A percentile compares a stretch with the other conserved stretches of the same genome.
These are phyloP conservation scores for Gryon sp. DNA, from an alignment of 1,140 invertebrate species.

Conservation along the genomic window DNA sequence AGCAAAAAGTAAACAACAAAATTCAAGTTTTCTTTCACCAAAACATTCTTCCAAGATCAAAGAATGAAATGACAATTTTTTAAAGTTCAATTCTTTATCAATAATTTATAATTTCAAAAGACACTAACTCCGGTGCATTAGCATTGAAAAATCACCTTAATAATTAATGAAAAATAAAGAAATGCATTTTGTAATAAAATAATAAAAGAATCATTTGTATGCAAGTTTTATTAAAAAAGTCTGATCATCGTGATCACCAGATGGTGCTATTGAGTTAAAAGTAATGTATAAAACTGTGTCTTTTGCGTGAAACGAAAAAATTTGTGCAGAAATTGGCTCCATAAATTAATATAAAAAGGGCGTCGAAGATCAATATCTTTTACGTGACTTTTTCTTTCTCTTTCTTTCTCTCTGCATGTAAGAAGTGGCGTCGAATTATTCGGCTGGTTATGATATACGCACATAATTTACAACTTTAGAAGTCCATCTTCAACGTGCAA, in stretches of 20 bases:
- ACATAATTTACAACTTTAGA: constrained; percentile 53
- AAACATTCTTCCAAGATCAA: too few relatives aligned
- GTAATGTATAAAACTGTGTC: neutral
- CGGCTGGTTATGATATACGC: constrained; percentile 45
- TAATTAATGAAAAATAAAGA: too few relatives aligned
- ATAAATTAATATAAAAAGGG: constrained; percentile 55
- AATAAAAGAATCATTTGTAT: neutral
- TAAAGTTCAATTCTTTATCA: too few relatives aligned
- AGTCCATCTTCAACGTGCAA: constrained; percentile 43
- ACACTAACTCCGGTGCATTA: too few relatives aligned
- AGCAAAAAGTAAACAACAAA: too few relatives aligned
- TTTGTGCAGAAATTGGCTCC: constrained; percentile 29
- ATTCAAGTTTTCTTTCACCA: too few relatives aligned
- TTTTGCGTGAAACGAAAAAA: neutral
- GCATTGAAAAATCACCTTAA: too few relatives aligned
- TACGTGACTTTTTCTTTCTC: constrained; percentile 50
- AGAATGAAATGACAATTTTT: too few relatives aligned
- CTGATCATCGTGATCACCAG: neutral
- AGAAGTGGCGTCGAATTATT: constrained; percentile 35
- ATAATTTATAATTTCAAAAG: too few relatives aligned
- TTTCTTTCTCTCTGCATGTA: constrained; percentile 15
- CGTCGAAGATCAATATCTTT: constrained; percentile 57
- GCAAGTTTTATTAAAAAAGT: neutral
- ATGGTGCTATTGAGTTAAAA: constrained; percentile 1
- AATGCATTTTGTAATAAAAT: too few relatives aligned